phyloP scores from a whole-genome alignment of 2,888 invertebrate genomes.

The Watsonalla cultraria region DNA sequence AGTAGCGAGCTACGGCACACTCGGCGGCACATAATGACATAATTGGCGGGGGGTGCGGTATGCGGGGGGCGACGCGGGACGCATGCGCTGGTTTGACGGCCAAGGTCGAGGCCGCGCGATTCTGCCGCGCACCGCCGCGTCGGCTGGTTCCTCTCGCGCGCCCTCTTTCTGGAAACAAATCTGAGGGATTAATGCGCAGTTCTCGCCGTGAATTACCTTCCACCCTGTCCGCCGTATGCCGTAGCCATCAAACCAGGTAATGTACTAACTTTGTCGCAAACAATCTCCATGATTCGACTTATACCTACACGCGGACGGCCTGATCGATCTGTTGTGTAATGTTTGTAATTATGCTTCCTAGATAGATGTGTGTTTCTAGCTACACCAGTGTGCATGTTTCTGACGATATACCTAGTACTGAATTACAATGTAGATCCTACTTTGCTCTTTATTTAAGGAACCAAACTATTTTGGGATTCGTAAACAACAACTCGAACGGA shows the following conservation, averaged over 20 bases:
- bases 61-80: conserved; percentile 53
- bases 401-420: conserved; percentile 12
- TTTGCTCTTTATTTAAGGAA: conserved; percentile 8
- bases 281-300: conserved; percentile 5
- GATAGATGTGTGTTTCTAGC: conserved; percentile 18
- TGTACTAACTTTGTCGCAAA: conserved; percentile 11
- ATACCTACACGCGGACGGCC: conserved; percentile 11
- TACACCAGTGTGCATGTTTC: conserved; percentile 24
- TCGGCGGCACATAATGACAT: conserved; percentile 71
- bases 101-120: conserved; percentile 77
- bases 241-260: conserved; percentile 40
- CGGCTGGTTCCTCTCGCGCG: conserved; percentile 60
- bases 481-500: conserved; percentile 19
- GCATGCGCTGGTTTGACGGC: conserved; percentile 78
- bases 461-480: conserved; percentile 10
- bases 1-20: conserved; percentile 22
- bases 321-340: conserved; percentile 45
- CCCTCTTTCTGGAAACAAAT: conserved; percentile 57
- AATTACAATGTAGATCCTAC: background rate
- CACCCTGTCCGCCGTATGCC: conserved; percentile 15
- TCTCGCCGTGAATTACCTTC: conserved; percentile 52
- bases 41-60: conserved; percentile 58
- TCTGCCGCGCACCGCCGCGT: conserved; percentile 74
- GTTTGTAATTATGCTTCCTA: conserved; percentile 49
- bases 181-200: conserved; percentile 57